Evolutionary conservation across 2,797 vertebrate genomes (phyloP), one percentile per base, ranked within the genome.

Genomic region (Sebastolobus altivelis): DNA sequence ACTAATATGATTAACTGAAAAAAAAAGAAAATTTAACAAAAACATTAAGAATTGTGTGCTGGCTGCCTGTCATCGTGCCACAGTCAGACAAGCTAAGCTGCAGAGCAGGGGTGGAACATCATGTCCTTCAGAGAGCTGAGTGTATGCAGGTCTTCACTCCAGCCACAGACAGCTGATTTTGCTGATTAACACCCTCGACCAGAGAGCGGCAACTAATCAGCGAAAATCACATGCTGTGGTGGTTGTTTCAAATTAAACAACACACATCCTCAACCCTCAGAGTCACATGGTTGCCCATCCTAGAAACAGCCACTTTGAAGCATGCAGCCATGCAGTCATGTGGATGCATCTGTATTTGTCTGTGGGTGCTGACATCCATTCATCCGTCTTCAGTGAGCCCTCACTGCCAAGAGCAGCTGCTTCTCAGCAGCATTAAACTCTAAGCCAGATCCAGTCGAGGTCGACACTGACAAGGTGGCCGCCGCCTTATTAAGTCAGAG

Each of bases 321-420:
- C 84, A 88, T 86, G 88, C 88, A 84, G 77, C 54, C 77, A 79
- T 89, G 82, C 84, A 81, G 65, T 89, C 85, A 86, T 80, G 75
- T 82, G 85, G 59, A 77, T 67, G 73, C 8, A 2, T 62, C 16
- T 60, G 46, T 38, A 16, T 79, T 59, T 75, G 65, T 89, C 76
- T 72, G 61, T 79, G 72, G 65, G 71, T 73, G 70, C 72, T 16
- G 61, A 75, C 63, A 70, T 77, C 71, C 80, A 72, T 84, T 84
- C 78, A 87, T 40, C 46, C 74, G 67, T 83, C 77, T 72, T 70
- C 61, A 65, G 35, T 33, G 56, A 79, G 81, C 69, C 66, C 81
- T 89, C 81, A 65, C 70, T 84, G 92, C 74, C 90, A 87, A 65
- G 38, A 80, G 72, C 89, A 93, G 90, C 90, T 93, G 89, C 59